phyloP scores from a whole-genome alignment of 2,797 vertebrate genomes.

The Prionace glauca region DNA sequence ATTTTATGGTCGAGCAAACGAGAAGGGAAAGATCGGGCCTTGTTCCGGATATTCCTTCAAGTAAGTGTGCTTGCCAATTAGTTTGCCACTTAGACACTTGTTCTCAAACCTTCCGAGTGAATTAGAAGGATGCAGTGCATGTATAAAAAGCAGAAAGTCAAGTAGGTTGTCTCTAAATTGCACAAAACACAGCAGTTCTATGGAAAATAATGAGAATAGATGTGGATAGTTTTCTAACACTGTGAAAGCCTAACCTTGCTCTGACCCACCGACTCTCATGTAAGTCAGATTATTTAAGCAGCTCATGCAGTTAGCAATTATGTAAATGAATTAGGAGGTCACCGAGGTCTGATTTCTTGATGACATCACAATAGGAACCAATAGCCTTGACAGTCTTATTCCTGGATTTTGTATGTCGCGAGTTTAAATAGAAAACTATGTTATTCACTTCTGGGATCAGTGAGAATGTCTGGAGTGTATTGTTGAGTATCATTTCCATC shows the following conservation, averaged over 20 bases:
- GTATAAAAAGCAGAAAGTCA: background rate
- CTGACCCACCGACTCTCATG: constrained; percentile 9
- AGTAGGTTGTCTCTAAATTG: background rate
- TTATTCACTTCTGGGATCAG: constrained; percentile 20
- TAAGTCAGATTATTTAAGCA: constrained; percentile 34
- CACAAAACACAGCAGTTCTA: background rate
- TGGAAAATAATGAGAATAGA: constrained; percentile 27
- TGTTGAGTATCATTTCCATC: background rate
- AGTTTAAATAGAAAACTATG: background rate
- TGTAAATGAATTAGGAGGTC: constrained; percentile 33
- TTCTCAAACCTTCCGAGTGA: background rate
- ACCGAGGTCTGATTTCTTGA: constrained; percentile 13
- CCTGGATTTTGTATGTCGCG: background rate
- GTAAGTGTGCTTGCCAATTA: background rate
- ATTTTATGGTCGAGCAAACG: background rate
- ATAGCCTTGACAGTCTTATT: background rate
- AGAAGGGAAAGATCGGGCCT: background rate
- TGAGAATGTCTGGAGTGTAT: background rate
- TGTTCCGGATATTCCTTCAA: background rate
- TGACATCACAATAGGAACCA: constrained; percentile 13
- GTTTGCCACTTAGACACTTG: background rate
- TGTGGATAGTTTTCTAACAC: constrained; percentile 19
- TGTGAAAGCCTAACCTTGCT: constrained; percentile 26
- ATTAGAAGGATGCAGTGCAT: background rate
- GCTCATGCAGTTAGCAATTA: constrained; percentile 26